These are phyloP conservation scores for Potorous gilbertii DNA, from an alignment of 2,797 vertebrate genomes.

Conservation along the genomic window DNA sequence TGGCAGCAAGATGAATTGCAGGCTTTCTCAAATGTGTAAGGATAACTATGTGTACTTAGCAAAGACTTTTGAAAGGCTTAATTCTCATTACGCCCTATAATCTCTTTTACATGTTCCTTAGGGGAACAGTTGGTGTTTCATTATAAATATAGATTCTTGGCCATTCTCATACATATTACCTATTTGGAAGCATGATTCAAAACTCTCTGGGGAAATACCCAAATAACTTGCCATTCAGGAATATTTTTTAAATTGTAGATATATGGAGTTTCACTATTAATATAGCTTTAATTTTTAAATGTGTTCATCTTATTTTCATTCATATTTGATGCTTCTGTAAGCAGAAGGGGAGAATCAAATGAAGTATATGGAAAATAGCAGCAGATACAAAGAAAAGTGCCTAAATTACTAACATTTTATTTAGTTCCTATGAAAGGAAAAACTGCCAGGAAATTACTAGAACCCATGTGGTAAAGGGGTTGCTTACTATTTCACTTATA, in stretches of 20 bases:
- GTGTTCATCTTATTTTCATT: constrained; percentile 32
- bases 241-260: constrained; percentile 6
- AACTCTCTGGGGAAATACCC: not conserved
- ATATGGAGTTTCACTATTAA: constrained; percentile 23
- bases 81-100: not conserved
- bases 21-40: constrained; percentile 13
- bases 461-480: constrained; percentile 12
- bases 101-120: constrained; percentile 28
- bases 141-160: constrained; percentile 10
- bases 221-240: not conserved
- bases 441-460: constrained; percentile 22
- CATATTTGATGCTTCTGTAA: not conserved
- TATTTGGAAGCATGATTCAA: not conserved
- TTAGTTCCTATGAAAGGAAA: constrained; percentile 25
- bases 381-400: not conserved
- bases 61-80: constrained; percentile 19
- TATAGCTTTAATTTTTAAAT: constrained; percentile 19
- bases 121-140: not conserved
- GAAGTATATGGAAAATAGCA: constrained; percentile 4
- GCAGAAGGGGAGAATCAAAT: not conserved
- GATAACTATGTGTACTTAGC: constrained; percentile 6
- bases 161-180: not conserved
- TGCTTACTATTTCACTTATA: constrained; percentile 9
- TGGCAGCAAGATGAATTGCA: not conserved
- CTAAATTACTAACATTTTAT: not conserved